A percentile compares a stretch with the other conserved stretches of the same genome.
These are phyloP conservation scores for Chromis chromis DNA, from an alignment of 2,797 vertebrate genomes.

Conservation along the genomic window DNA sequence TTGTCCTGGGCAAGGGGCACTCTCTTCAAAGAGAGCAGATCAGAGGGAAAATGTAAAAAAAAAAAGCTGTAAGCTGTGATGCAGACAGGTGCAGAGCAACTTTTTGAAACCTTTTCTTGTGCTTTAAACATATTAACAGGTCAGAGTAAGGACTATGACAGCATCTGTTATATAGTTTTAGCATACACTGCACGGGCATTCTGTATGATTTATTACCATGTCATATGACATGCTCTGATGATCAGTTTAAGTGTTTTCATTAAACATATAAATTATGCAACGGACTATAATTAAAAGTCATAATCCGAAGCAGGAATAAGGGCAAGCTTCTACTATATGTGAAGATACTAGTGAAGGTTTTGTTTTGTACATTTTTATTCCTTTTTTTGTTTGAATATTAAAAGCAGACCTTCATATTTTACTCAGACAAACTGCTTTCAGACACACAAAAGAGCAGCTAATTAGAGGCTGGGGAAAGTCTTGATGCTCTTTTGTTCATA, in stretches of 20 bases:
- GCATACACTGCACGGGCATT: constrained; percentile 1
- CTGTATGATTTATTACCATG: constrained; percentile 36
- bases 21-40: constrained; percentile 83
- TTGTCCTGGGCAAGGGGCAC: constrained; percentile 75
- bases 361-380: not conserved
- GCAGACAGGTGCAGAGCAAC: constrained; percentile 65
- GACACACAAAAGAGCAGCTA: constrained; percentile 41
- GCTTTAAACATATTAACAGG: constrained; percentile 43
- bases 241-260: constrained; percentile 32
- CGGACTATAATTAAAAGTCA: constrained; percentile 24
- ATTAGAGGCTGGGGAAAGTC: constrained; percentile 41
- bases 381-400: constrained; percentile 23
- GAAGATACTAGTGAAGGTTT: not conserved
- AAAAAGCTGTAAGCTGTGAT: constrained; percentile 54
- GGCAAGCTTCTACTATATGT: not conserved
- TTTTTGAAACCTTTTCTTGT: constrained; percentile 30
- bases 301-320: constrained; percentile 11
- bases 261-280: constrained; percentile 45
- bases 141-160: constrained; percentile 50
- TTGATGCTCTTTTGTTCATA: constrained; percentile 34
- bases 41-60: constrained; percentile 59
- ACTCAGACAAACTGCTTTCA: constrained; percentile 42
- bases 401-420: constrained; percentile 18
- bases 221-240: constrained; percentile 26
- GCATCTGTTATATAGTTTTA: constrained; percentile 18